Base-by-base conservation (phyloP, 2,113 vertebrate species). In the Tiliqua scincoides region DNA sequence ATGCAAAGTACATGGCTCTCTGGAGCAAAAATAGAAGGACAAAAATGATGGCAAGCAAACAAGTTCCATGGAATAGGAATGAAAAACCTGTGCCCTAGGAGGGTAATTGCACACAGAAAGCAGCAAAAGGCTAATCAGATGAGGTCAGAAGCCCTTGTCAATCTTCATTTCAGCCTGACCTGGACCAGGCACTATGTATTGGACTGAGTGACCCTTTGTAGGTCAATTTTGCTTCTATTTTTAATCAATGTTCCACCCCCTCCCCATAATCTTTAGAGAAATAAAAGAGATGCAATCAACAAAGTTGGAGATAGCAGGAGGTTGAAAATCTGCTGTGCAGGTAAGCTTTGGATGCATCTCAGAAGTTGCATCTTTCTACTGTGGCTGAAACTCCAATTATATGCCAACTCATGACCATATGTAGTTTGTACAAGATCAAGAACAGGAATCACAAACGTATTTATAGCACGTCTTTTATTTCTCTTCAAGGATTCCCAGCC, bases 161-260 rank as follows among this genome's bases (percentile, higher is more conserved):
- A 7, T 61, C 75, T 32, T 15, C 1, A 85, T 90, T 91, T 92
- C 68, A 71, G 37, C 15, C 35, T 43, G 73, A 76, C 27, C 52
- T n/a, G 27, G 70, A 59, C 35, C 23, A 70, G 9, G 6, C 40
- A 11, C 43, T 73, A 62, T 79, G 67, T 59, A 4, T 0, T 1
- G 15, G 63, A 17, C 84, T 76, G 10, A 17, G 62, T 0, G 12
- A 15, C 17, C 6, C 63, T 6, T 78, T 89, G 59, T 88, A 25
- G 23, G 8, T 79, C 27, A 0, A 1, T 0, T 73, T 84, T 86
- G 2, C 35, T 54, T 65, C 25, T 20, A 82, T 62, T 37, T 0
- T 72, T 68, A 35, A 3, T 11, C 80, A 59, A 2, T n/a, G n/a
- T n/a, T n/a, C n/a, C n/a, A n/a, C 76, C 3, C 32, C 65, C 59